A percentile compares a stretch with the other conserved stretches of the same genome.
Evolutionary conservation across 2,113 vertebrate species (phyloP).

Genomic region (Triplophysa rosa): DNA sequence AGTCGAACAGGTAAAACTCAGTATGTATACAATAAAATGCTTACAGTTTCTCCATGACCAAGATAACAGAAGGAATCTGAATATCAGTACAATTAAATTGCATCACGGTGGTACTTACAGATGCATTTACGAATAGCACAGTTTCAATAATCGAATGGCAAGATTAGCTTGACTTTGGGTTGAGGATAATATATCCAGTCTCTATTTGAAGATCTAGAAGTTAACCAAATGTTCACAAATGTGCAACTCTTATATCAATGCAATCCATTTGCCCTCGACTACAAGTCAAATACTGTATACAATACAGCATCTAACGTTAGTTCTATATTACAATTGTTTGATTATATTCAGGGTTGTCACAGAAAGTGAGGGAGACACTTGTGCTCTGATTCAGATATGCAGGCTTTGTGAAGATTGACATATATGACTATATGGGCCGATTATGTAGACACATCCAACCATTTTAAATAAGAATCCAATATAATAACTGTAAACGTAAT

Average conservation of each 20-base stretch:
- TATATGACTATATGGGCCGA: background rate
- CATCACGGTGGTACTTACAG: no score
- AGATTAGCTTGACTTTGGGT: no score
- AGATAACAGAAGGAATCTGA: background rate
- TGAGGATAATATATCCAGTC: no score
- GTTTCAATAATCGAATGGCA: no score
- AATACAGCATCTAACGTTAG: background rate
- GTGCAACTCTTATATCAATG: background rate
- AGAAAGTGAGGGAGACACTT: background rate
- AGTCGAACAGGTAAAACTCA: background rate
- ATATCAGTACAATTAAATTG: background rate
- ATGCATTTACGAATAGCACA: no score
- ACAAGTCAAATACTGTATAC: background rate
- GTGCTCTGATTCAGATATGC: background rate
- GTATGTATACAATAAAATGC: background rate
- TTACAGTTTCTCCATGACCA: background rate
- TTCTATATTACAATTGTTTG: background rate
- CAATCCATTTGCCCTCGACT: background rate
- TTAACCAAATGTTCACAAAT: background rate
- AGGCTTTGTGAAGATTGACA: background rate
- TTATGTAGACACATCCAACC: background rate
- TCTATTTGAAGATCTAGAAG: no score
- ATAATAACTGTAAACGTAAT: conserved; percentile 69
- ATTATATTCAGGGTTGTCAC: background rate
- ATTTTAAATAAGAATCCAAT: background rate